A percentile compares a stretch with the other conserved stretches of the same genome.
Conservation (phyloP, 1,140 invertebrate genomes). For the Aphidius ervi region DNA sequence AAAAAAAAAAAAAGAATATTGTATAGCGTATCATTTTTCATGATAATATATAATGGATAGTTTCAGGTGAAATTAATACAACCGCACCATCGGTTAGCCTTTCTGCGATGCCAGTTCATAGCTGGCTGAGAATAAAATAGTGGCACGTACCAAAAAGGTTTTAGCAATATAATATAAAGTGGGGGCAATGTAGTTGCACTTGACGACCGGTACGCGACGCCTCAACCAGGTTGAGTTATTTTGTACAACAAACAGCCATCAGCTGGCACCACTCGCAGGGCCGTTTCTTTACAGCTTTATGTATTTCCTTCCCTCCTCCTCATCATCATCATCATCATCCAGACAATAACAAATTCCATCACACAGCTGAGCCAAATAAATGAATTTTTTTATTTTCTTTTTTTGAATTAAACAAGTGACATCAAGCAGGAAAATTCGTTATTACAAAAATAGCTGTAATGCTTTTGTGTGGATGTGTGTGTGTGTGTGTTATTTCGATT, state of each 20-base stretch:
- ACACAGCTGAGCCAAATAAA: constrained; percentile 6
- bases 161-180: too few relatives aligned
- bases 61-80: too few relatives aligned
- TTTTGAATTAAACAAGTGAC: too few relatives aligned
- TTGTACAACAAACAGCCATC: constrained; percentile 26
- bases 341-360: too few relatives aligned
- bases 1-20: constrained; percentile 41
- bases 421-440: background rate
- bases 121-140: too few relatives aligned
- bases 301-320: background rate
- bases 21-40: constrained; percentile 20
- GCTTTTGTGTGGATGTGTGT: background rate
- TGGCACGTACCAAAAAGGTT: too few relatives aligned
- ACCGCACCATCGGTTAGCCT: too few relatives aligned
- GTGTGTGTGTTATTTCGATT: background rate
- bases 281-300: constrained; percentile 15
- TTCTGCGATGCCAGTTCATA: too few relatives aligned
- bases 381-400: background rate
- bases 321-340: too few relatives aligned
- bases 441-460: constrained; percentile 10
- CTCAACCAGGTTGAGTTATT: constrained; percentile 15
- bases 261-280: constrained; percentile 51
- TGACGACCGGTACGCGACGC: constrained; percentile 31
- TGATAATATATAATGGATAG: too few relatives aligned
- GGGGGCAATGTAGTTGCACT: constrained; percentile 17